Percentiles rank a stretch among this genome's conserved stretches.
phyloP scores from a whole-genome alignment of 2,888 invertebrate genomes.

The Lithophane socia region DNA sequence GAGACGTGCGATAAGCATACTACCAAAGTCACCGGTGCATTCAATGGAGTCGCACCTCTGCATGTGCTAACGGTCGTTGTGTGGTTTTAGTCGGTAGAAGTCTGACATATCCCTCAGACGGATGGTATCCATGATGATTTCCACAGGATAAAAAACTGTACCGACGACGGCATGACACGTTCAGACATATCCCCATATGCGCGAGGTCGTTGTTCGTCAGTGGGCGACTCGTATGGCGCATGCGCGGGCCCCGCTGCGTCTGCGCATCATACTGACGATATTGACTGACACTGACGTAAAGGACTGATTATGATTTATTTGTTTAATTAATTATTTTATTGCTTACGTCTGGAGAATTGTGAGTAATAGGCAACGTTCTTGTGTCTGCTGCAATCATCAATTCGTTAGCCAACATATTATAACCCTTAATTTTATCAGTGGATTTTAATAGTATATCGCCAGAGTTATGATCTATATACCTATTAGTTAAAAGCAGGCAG shows the following conservation, averaged over 20 bases:
- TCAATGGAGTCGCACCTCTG: background rate
- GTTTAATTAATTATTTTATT: conserved; percentile 17
- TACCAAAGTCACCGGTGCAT: background rate
- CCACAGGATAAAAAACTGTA: background rate
- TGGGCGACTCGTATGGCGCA: conserved; percentile 61
- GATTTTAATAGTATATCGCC: background rate
- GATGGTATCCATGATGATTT: background rate
- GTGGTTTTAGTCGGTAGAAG: background rate
- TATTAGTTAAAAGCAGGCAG: background rate
- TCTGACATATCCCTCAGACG: background rate
- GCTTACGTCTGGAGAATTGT: background rate
- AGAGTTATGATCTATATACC: background rate
- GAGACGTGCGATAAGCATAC: too few species aligned
- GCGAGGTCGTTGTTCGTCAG: conserved; percentile 61
- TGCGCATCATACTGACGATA: conserved; percentile 41
- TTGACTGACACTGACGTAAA: conserved; percentile 34
- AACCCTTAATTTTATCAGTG: background rate
- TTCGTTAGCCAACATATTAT: too few species aligned
- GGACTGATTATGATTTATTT: conserved; percentile 46
- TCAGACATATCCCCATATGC: conserved; percentile 56
- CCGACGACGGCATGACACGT: conserved; percentile 39
- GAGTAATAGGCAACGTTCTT: background rate
- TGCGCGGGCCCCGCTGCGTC: conserved; percentile 56
- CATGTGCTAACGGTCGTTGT: background rate
- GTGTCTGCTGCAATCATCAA: too few species aligned